Conservation (phyloP, 2,888 invertebrate genomes). For the Yponomeuta sedellus region DNA sequence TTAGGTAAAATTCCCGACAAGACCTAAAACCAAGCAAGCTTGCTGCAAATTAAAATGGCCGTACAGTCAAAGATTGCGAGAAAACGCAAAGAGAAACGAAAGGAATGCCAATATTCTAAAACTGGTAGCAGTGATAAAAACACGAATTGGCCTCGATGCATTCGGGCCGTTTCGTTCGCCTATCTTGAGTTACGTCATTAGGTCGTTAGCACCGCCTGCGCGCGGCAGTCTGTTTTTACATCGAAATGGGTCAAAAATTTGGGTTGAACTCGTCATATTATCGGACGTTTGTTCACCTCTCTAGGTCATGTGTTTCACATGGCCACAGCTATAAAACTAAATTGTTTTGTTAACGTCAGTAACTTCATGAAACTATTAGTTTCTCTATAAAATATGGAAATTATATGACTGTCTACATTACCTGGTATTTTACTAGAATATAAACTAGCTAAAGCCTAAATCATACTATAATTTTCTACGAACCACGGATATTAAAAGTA, state of each 20-base stretch:
- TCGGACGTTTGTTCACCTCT: slow-evolving; percentile 67
- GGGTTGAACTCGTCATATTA: slow-evolving; percentile 57
- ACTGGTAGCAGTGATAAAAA: slow-evolving; percentile 30
- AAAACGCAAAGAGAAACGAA: neutral
- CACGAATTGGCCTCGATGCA: slow-evolving; percentile 45
- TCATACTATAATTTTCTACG: neutral
- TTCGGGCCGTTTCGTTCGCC: slow-evolving; percentile 51
- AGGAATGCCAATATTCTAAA: neutral
- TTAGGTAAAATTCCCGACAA: neutral
- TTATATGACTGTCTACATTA: neutral
- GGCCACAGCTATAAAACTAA: slow-evolving; percentile 8
- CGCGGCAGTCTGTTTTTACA: slow-evolving; percentile 37
- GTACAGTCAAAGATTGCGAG: neutral
- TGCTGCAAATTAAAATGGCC: neutral
- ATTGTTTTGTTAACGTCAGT: neutral
- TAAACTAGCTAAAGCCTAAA: neutral
- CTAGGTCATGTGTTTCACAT: slow-evolving; percentile 50
- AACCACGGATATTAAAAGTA: neutral
- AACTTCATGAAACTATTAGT: neutral
- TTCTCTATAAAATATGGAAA: neutral
- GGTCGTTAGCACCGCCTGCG: slow-evolving; percentile 52
- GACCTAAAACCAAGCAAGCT: neutral
- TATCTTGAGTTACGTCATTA: slow-evolving; percentile 49
- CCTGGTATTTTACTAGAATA: neutral
- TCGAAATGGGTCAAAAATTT: slow-evolving; percentile 68